Evolutionary conservation across 2,113 vertebrate genomes (phyloP).

Genomic region (Deroptyus accipitrinus): DNA sequence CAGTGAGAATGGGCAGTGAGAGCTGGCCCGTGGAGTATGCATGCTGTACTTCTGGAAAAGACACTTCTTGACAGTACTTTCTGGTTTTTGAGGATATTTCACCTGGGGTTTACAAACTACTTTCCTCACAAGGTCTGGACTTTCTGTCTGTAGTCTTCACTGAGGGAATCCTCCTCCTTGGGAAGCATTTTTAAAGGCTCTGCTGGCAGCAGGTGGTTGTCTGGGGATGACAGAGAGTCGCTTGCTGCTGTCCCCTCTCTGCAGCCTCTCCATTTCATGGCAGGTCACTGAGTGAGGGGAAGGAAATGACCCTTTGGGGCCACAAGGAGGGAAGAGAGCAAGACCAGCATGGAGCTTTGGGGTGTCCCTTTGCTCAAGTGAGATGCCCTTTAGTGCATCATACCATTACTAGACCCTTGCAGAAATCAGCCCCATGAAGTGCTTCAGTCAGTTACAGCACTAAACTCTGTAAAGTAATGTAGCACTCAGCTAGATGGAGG

Average conservation of each 20-base stretch:
- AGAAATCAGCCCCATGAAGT: not conserved
- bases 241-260: not conserved
- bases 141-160: not conserved
- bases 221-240: fast-evolving
- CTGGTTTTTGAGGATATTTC: not conserved
- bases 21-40: too few relatives aligned
- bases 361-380: not conserved
- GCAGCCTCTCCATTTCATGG: fast-evolving
- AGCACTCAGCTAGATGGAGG: not conserved
- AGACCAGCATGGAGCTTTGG: not conserved
- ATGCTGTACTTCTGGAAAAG: not conserved
- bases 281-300: not conserved
- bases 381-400: fast-evolving
- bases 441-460: not conserved
- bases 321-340: not conserved
- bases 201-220: not conserved
- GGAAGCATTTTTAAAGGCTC: not conserved
- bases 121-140: not conserved
- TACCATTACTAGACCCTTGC: fast-evolving
- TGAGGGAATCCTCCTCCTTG: not conserved
- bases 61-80: not conserved
- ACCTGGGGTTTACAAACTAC: not conserved
- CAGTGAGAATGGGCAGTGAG: not conserved
- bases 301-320: not conserved
- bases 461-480: not conserved